Evolutionary conservation across 2,797 vertebrate species (phyloP).

Genomic region (Sebastes oblongus): DNA sequence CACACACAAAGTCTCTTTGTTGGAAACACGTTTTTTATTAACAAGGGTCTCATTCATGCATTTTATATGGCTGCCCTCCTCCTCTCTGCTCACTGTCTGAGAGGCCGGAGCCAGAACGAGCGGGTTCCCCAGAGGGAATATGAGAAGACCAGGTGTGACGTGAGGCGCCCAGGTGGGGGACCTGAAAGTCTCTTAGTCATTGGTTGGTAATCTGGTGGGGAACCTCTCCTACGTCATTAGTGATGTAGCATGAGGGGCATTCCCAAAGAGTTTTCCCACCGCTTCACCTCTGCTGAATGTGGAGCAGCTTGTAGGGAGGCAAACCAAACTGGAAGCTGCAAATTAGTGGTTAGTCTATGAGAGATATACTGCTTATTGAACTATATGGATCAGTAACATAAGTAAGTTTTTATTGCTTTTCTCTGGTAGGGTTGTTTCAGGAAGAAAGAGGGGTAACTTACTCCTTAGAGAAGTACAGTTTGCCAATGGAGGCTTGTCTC

Average conservation of each 20-base stretch:
- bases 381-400: background rate
- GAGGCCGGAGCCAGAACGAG: constrained; percentile 13
- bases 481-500: constrained; percentile 7
- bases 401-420: background rate
- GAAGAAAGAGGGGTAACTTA: background rate
- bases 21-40: background rate
- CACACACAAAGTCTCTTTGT: constrained; percentile 23
- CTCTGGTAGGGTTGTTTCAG: background rate
- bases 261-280: constrained; percentile 47
- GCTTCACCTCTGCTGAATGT: background rate
- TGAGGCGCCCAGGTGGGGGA: constrained; percentile 28
- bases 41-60: constrained; percentile 66
- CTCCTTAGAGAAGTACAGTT: background rate
- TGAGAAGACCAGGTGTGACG: constrained; percentile 63
- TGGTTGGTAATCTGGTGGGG: constrained; percentile 24
- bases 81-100: background rate
- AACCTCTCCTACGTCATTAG: constrained; percentile 62
- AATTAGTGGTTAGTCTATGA: background rate
- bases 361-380: background rate
- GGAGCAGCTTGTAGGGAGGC: background rate
- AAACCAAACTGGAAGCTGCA: background rate
- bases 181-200: constrained; percentile 11
- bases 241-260: constrained; percentile 58
- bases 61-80: constrained; percentile 18
- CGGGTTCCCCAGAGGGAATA: constrained; percentile 54